These are phyloP conservation scores for Bombycilla garrulus DNA, from an alignment of 2,113 vertebrate genomes.

Conservation along the genomic window DNA sequence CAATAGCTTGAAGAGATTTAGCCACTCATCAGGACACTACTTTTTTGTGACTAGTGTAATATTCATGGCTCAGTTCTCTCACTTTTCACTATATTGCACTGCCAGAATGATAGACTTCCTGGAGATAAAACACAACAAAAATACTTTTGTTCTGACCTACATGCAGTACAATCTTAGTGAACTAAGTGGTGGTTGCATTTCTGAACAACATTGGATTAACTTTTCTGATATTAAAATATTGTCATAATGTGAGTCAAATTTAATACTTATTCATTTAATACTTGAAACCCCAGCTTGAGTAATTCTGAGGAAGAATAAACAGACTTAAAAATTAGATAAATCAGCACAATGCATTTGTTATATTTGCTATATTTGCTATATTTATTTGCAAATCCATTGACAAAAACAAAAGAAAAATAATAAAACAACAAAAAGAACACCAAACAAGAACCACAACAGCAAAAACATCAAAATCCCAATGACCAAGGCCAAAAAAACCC, in stretches of 20 bases:
- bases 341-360: background rate
- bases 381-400: background rate
- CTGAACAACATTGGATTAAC: background rate
- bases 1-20: background rate
- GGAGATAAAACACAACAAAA: background rate
- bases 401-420: rapidly evolving
- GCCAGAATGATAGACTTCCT: background rate
- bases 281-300: background rate
- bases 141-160: background rate
- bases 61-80: background rate
- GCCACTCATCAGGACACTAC: background rate
- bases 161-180: background rate
- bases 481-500: too few species aligned
- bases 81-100: background rate
- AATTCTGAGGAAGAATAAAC: background rate
- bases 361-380: background rate
- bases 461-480: too few species aligned
- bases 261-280: background rate
- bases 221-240: background rate
- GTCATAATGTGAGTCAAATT: background rate
- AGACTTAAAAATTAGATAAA: background rate
- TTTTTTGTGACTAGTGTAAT: background rate
- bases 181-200: background rate
- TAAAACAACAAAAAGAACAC: background rate
- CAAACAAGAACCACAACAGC: background rate